A percentile compares a stretch with the other conserved stretches of the same genome.
These are phyloP conservation scores for Sebastes cheni DNA, from an alignment of 2,797 vertebrate species.

Conservation along the genomic window DNA sequence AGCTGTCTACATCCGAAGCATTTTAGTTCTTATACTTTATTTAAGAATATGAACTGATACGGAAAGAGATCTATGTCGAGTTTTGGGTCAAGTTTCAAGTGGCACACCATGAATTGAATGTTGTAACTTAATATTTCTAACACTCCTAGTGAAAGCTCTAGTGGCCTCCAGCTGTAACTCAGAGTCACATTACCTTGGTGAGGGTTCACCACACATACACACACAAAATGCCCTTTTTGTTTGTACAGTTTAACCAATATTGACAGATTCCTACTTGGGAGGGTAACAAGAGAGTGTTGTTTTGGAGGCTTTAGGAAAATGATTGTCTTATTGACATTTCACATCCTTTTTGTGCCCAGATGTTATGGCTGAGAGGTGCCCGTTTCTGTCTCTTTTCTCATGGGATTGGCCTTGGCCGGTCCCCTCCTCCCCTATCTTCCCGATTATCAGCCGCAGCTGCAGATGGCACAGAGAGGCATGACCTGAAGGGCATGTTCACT, in stretches of 20 bases:
- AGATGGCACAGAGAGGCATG: slow-evolving; percentile 39
- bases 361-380: slow-evolving; percentile 57
- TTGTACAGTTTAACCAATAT: slow-evolving; percentile 62
- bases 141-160: slow-evolving; percentile 52
- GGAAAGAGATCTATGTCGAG: slow-evolving; percentile 2
- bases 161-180: slow-evolving; percentile 62
- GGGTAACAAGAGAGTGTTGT: slow-evolving; percentile 44
- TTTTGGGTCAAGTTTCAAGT: slow-evolving; percentile 55
- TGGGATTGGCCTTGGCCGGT: slow-evolving; percentile 60
- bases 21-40: slow-evolving; percentile 28
- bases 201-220: slow-evolving; percentile 25
- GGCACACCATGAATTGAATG: slow-evolving; percentile 32
- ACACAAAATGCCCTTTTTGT: slow-evolving; percentile 41
- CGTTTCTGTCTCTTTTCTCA: slow-evolving; percentile 48
- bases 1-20: background rate
- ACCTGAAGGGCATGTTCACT: slow-evolving; percentile 12
- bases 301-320: slow-evolving; percentile 21
- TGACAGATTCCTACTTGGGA: slow-evolving; percentile 40
- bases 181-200: slow-evolving; percentile 58
- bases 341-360: slow-evolving; percentile 54
- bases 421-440: slow-evolving; percentile 8
- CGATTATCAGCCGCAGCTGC: slow-evolving; percentile 63
- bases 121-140: slow-evolving; percentile 66
- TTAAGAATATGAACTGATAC: slow-evolving; percentile 10
- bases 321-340: slow-evolving; percentile 54